Evolutionary conservation across 2,113 vertebrate genomes (phyloP).

Genomic region (Leptodactylus fuscus): DNA sequence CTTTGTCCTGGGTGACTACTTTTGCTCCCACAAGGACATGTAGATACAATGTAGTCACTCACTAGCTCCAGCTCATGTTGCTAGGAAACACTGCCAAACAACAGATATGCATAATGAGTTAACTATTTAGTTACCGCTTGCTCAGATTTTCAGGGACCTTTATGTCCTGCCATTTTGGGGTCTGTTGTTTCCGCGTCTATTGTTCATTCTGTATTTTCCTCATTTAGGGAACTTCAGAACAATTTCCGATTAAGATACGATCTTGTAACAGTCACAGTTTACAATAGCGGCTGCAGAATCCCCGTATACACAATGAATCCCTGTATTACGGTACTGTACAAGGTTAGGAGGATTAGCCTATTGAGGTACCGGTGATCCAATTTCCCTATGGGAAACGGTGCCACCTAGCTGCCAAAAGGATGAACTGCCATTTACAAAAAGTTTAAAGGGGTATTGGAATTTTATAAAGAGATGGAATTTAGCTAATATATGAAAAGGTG

Average conservation of each 20-base stretch:
- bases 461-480: neutral
- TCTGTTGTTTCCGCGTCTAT: no score
- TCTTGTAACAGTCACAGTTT: neutral
- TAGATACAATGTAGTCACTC: neutral
- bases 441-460: no score
- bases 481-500: neutral
- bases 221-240: neutral
- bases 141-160: no score
- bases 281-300: neutral
- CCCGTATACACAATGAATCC: no score
- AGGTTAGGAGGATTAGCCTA: no score
- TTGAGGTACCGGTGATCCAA: no score
- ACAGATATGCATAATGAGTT: no score
- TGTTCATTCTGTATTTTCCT: neutral
- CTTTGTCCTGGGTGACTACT: neutral
- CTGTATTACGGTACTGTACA: no score
- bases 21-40: neutral
- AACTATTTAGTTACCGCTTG: no score
- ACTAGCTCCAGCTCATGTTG: neutral
- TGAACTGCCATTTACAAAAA: no score
- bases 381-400: neutral
- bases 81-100: neutral
- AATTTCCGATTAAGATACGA: neutral
- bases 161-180: no score
- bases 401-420: conserved; percentile 19